Evolutionary conservation across 2,113 vertebrate genomes (phyloP), one percentile per base, ranked within the genome.

Genomic region (Archocentrus centrarchus): DNA sequence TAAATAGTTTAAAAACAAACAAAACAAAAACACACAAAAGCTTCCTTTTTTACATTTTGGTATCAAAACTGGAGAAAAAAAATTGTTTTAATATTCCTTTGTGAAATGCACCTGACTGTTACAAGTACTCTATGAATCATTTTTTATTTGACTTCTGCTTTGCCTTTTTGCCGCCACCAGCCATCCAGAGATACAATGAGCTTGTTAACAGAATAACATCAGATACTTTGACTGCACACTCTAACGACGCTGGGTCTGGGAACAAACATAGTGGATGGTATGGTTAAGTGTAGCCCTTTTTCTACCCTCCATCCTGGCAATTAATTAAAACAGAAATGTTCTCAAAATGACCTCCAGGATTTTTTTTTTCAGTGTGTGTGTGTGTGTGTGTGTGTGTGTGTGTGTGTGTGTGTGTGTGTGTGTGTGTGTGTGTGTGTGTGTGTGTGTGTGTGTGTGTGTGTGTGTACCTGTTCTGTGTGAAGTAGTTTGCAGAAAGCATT

Each of bases 311-410:
- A 22, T 58, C 20, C 22, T 1, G 35, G n/a, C 22, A 58, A 50
- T 81, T 86, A 83, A 75, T 85, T 77, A 83, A 80, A 62, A 80
- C 50, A 60, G 15, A 41, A 77, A 73, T 14, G 32, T 11, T n/a
- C 1, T 37, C 57, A 20, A 39, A 85, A 59, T 68, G 47, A 82
- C 62, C 7, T 64, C 14, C 2, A 9, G 37, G 20, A 41, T 32
- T 64, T 41, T 32, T 11, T 62, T 2, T 22, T 22, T 24, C 24
- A 24, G 24, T 35, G n/a, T 15, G 13, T 47, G 13, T 14, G 44
- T 50, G 14, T 50, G 14, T 17, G 27, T 27, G 24, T 59, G 10
- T 27, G 13, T 3, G 30, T 6, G 10, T 35, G n/a, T 6, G 13
- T 15, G 13, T 14, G 44, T 50, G 14, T 50, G 14, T 17, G 47